These are phyloP conservation scores for Meteorus cinctellus DNA, from an alignment of 2,888 invertebrate genomes.

Conservation along the genomic window DNA sequence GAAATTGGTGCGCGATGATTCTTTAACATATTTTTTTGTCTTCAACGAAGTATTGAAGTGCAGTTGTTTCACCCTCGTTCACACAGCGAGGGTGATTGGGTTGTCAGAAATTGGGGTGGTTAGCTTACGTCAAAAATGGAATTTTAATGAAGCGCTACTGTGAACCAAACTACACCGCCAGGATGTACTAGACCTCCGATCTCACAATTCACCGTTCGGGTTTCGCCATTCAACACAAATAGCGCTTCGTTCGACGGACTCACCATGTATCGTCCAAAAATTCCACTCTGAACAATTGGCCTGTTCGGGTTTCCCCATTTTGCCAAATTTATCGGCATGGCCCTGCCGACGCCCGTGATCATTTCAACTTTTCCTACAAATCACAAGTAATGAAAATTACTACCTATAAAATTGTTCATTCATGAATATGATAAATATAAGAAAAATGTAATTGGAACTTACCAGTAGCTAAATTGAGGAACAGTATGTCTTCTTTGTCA, in stretches of 20 bases:
- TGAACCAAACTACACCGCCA: constrained; percentile 80
- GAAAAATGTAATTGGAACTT: constrained; percentile 50
- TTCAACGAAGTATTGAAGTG: constrained; percentile 20
- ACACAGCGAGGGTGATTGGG: not conserved
- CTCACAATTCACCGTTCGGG: constrained; percentile 83
- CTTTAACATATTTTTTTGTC: constrained; percentile 37
- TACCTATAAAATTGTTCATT: constrained; percentile 2
- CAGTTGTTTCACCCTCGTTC: not conserved
- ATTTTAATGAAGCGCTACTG: constrained; percentile 76
- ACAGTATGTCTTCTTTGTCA: constrained; percentile 83
- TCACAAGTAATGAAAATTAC: constrained; percentile 8
- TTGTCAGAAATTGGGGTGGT: no score
- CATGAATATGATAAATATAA: not conserved
- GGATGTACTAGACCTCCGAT: constrained; percentile 82
- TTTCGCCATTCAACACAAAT: constrained; percentile 82
- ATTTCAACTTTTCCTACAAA: constrained; percentile 82
- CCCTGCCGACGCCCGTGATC: constrained; percentile 82
- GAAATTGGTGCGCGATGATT: not conserved
- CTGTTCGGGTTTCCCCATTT: constrained; percentile 81
- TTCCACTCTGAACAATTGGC: constrained; percentile 80
- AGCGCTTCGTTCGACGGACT: constrained; percentile 82
- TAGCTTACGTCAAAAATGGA: not conserved
- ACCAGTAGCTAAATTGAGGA: constrained; percentile 81
- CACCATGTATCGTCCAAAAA: constrained; percentile 83
- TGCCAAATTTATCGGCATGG: constrained; percentile 76